These are phyloP conservation scores for Caenorhabditis zanzibari DNA, from an alignment of 2,888 invertebrate genomes.

Conservation along the genomic window DNA sequence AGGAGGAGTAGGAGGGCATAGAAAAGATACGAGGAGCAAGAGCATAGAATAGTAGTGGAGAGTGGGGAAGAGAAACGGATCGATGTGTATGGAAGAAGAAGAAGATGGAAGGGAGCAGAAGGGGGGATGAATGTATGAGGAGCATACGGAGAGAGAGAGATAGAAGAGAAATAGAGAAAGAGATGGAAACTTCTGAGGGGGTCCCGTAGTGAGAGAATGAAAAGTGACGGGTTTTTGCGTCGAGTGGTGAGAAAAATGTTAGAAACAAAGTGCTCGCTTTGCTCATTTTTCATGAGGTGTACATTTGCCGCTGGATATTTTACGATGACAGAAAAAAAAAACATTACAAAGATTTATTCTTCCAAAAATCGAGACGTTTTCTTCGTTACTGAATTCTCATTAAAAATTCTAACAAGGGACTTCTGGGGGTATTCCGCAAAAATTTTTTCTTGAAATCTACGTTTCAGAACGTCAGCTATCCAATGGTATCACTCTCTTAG, in stretches of 20 bases:
- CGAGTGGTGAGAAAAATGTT: constrained; percentile 8
- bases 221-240: background rate
- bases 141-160: constrained; percentile 11
- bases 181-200: constrained; percentile 1
- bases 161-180: constrained; percentile 23
- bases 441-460: no score
- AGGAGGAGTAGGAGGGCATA: constrained; percentile 6
- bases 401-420: no score
- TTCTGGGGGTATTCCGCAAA: no score
- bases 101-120: constrained; percentile 7
- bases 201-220: constrained; percentile 10
- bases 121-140: constrained; percentile 4
- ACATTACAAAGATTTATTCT: no score
- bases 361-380: no score
- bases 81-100: background rate
- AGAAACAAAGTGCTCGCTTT: constrained; percentile 23
- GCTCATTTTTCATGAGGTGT: constrained; percentile 20
- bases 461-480: no score
- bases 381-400: no score
- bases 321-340: no score
- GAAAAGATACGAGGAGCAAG: constrained; percentile 15
- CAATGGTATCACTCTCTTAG: no score
- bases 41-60: background rate
- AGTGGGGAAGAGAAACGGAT: constrained; percentile 1
- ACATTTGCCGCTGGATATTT: background rate